A percentile compares a stretch with the other conserved stretches of the same genome.
Evolutionary conservation across 2,888 invertebrate species (phyloP).

Genomic region (Actias luna): DNA sequence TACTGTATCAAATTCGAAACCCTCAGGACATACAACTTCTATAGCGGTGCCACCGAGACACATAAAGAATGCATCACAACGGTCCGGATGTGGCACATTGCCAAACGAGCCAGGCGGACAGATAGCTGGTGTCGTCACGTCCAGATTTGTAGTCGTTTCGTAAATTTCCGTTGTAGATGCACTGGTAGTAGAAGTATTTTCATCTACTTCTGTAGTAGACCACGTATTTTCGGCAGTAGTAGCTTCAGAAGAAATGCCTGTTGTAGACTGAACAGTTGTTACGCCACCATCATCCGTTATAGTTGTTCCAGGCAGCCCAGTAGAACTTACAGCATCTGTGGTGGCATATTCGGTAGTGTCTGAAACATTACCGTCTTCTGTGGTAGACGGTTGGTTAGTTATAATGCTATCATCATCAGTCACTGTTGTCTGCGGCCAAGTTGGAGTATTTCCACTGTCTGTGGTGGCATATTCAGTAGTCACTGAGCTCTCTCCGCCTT

Average conservation of each 20-base stretch:
- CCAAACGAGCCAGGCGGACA: conserved; percentile 21
- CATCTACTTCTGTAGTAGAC: background rate
- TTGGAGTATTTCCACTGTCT: background rate
- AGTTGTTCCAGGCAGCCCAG: background rate
- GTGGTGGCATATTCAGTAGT: background rate
- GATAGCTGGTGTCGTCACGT: conserved; percentile 14
- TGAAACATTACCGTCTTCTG: background rate
- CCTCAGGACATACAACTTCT: conserved; percentile 10
- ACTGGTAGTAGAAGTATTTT: conserved; percentile 14
- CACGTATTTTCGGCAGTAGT: background rate
- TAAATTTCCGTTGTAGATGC: conserved; percentile 17
- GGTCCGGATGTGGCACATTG: conserved; percentile 23
- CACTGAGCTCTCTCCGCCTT: background rate
- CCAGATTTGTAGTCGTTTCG: conserved; percentile 3
- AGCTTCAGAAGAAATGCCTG: conserved; percentile 1
- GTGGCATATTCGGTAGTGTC: background rate
- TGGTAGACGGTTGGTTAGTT: background rate
- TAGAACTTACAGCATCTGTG: background rate
- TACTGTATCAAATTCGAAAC: conserved; percentile 12
- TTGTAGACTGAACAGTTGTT: background rate
- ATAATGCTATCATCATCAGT: background rate
- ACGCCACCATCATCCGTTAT: background rate
- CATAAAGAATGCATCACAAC: conserved; percentile 25
- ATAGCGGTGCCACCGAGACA: conserved; percentile 23
- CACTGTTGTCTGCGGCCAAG: background rate